phyloP scores from a whole-genome alignment of 2,797 vertebrate genomes.

The Picus viridis region DNA sequence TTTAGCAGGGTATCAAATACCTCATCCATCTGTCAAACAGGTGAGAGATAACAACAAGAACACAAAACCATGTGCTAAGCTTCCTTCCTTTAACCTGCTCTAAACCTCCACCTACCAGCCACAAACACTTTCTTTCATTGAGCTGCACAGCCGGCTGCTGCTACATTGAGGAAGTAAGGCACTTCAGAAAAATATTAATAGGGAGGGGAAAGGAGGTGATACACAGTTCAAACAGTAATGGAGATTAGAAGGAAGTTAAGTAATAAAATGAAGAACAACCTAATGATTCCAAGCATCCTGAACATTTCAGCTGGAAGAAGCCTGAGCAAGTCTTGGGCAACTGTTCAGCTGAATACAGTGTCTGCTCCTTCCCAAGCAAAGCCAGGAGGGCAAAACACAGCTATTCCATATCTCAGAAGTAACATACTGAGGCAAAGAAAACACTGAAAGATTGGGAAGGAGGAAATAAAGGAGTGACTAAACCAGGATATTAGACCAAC shows the following conservation, averaged over 20 bases:
- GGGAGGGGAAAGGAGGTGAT: neutral
- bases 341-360: neutral
- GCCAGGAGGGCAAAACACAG: neutral
- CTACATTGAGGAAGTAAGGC: neutral
- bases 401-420: neutral
- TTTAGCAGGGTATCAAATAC: neutral
- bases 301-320: neutral
- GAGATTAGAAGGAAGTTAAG: neutral
- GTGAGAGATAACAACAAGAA: neutral
- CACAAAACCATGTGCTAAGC: fast-evolving
- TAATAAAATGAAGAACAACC: neutral
- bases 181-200: neutral
- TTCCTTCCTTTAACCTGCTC: neutral
- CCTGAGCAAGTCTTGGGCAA: neutral
- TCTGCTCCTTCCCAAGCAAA: neutral
- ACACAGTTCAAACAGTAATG: neutral
- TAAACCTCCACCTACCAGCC: neutral
- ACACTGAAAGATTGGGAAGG: neutral
- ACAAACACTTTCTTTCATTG: neutral
- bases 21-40: neutral
- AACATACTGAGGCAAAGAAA: neutral
- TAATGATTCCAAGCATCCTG: neutral
- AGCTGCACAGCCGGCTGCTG: neutral
- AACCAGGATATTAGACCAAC: neutral
- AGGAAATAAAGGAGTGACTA: neutral